These are phyloP conservation scores for Hippopotamus amphibius DNA, from an alignment of 2,113 vertebrate genomes.

Conservation along the genomic window DNA sequence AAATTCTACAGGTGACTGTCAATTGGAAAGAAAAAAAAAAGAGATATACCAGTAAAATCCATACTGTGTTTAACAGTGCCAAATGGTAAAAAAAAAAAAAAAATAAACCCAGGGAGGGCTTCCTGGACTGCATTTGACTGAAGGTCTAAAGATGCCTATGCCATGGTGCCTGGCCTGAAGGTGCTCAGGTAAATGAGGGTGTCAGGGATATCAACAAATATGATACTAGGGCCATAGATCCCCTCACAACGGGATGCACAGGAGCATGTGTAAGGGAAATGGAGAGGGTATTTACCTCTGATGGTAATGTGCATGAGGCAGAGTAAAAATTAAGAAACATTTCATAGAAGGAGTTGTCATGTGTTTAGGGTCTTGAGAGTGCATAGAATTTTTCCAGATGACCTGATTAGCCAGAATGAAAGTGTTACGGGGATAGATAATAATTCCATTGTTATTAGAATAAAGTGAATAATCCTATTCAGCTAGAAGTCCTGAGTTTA, in stretches of 20 bases:
- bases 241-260: neutral
- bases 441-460: neutral
- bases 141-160: neutral
- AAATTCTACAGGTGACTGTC: neutral
- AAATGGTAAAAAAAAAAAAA: neutral
- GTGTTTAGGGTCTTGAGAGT: neutral
- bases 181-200: neutral
- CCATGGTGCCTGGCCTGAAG: neutral
- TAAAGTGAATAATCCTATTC: neutral
- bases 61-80: neutral
- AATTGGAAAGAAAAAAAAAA: neutral
- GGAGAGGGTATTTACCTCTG: neutral
- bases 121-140: neutral
- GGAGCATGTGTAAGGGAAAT: rapidly evolving
- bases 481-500: neutral
- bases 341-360: neutral
- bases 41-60: neutral
- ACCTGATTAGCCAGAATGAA: neutral
- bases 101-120: neutral
- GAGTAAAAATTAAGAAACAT: neutral
- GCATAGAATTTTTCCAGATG: neutral
- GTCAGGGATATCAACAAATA: neutral
- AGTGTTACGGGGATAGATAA: neutral
- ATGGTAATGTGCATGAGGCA: neutral
- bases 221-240: rapidly evolving